phyloP scores from a whole-genome alignment of 2,113 vertebrate species.

The Polypterus bichir region DNA sequence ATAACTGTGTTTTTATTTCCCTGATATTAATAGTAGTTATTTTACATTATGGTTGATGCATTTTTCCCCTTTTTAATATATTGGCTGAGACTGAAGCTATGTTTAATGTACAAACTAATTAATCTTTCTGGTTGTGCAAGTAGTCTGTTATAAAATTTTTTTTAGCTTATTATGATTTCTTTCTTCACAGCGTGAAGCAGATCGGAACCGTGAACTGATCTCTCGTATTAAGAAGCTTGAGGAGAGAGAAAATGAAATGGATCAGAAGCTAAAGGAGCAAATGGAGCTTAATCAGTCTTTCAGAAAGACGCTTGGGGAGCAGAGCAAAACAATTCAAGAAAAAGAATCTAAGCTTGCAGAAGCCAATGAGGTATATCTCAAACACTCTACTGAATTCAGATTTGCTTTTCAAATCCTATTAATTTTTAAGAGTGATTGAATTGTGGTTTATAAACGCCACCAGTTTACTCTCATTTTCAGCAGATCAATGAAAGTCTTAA shows the following conservation, averaged over 20 bases:
- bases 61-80: no score
- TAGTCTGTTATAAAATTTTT: no score
- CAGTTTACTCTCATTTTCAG: no score
- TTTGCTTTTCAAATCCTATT: not conserved
- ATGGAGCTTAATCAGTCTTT: slow-evolving; percentile 49
- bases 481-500: no score
- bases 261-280: slow-evolving; percentile 61
- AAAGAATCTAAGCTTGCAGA: slow-evolving; percentile 54
- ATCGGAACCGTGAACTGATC: slow-evolving; percentile 76
- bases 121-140: no score
- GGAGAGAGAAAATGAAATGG: slow-evolving; percentile 54
- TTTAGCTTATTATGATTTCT: not conserved
- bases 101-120: no score
- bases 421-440: no score
- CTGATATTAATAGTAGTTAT: no score
- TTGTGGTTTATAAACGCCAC: no score
- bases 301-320: slow-evolving; percentile 53
- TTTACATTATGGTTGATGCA: no score
- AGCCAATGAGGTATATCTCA: slow-evolving; percentile 60
- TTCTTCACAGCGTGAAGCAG: slow-evolving; percentile 60
- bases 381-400: not conserved
- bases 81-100: no score
- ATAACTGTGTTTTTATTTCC: no score
- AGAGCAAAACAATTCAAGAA: slow-evolving; percentile 65
- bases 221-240: slow-evolving; percentile 63